Conservation (phyloP, 1,140 invertebrate species). For the Stenopsyche tienmushanensis region DNA sequence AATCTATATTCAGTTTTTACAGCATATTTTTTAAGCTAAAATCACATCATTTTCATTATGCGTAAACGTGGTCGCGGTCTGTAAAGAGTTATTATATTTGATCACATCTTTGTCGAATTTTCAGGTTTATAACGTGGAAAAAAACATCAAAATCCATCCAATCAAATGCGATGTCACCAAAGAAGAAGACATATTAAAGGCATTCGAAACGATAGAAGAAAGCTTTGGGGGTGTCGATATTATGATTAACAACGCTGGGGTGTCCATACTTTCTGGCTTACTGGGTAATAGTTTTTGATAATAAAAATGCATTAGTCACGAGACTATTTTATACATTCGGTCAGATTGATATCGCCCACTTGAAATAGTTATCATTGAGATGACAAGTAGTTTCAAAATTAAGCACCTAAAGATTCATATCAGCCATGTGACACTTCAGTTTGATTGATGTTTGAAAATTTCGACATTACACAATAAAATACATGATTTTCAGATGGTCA, state of each 20-base stretch:
- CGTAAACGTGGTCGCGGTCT: too few relatives aligned
- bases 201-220: conserved; percentile 62
- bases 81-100: neutral
- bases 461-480: neutral
- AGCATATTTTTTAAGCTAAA: too few relatives aligned
- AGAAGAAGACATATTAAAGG: conserved; percentile 60
- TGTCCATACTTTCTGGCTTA: conserved; percentile 28
- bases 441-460: neutral
- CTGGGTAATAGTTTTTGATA: conserved; percentile 11
- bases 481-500: conserved; percentile 16
- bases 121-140: conserved; percentile 13
- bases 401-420: too few relatives aligned
- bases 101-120: conserved; percentile 3
- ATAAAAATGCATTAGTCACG: neutral
- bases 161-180: conserved; percentile 62
- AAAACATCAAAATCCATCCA: conserved; percentile 34
- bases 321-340: neutral
- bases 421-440: too few relatives aligned
- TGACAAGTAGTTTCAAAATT: too few relatives aligned
- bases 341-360: neutral
- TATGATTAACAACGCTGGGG: conserved; percentile 69
- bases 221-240: conserved; percentile 64
- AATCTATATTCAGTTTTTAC: neutral
- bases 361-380: neutral
- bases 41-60: too few relatives aligned